Evolutionary conservation across 2,797 vertebrate genomes (phyloP), one percentile per base, ranked within the genome.

Genomic region (Falco peregrinus): DNA sequence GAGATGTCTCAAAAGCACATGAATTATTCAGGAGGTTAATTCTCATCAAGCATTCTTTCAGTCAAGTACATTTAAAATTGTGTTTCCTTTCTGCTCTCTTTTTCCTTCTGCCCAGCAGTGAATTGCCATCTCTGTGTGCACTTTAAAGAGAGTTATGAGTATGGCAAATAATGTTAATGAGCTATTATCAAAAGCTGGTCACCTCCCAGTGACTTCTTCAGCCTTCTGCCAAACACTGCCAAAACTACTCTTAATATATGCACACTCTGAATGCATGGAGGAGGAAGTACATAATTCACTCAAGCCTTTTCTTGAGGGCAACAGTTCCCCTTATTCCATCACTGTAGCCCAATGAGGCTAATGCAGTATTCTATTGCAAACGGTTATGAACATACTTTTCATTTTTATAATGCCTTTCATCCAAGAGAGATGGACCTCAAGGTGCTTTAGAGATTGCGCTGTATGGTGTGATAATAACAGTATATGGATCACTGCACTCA

Each of bases 341-440:
- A 91, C 56, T 8, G 15, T 60, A 93, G 89, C 48, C 75, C 81
- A 85, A 75, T n/a, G 61, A 97, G 68, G 54, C 59, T 95, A 92
- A 95, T 94, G 56, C 79, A 91, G 37, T 68, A 87, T 84, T 93
- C 92, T 89, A 69, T 70, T 67, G 33, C 84, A 93, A 84, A 87
- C 59, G 5, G 19, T 76, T 97, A 96, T 50, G 83, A 96, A 94
- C 87, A 86, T 71, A 91, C 85, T 88, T 96, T 94, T 93, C 92
- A 95, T 92, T 95, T 96, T 88, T 87, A 84, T 91, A 94, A 97
- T 93, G 88, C 67, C 51, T 84, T 96, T 95, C 90, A 74, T 95
- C 75, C 74, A 85, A 69, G 85, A 97, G 75, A 94, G 91, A 93
- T 86, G 86, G 91, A 74, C 93, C 94, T 84, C 87, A 89, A 73